Base-by-base conservation (phyloP, 2,888 invertebrate genomes). In the Aquatica leii region DNA sequence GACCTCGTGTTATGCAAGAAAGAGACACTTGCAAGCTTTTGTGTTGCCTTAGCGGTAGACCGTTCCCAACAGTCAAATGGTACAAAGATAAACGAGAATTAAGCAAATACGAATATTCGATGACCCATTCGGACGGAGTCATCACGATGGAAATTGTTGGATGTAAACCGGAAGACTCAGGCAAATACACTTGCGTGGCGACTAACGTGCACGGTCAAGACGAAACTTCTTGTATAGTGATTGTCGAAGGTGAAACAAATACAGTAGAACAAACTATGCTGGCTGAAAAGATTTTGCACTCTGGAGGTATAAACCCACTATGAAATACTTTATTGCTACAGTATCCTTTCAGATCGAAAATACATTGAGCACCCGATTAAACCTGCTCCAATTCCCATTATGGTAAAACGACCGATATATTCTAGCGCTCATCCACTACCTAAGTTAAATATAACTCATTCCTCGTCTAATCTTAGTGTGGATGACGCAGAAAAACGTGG, bases 1-100 rank as follows among this genome's bases (percentile, higher is more conserved):
- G 99, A 82, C 98, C 98, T 79, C 94, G 99, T 80, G 94, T 98
- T 75, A 98, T 99, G 90, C 99, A 99, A 85, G 82, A 88, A 76
- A 91, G 97, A 70, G 93, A 95, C 80, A 96, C 96, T 62, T 98
- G 98, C 86, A 99, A 99, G 85, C 88, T 99, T 69, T 89, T 98
- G 49, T 98, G 98, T 83, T 97, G 98, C 78, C 88, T 99, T 65
- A 93, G 93, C 76, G 98, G 98, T 68, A 94, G 94, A 79, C 99
- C 99, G 63, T 88, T 91, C 75, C 98, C 99, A 14, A 93, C 93
- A 31, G 97, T 98, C 68, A 92, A 91, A 81, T 92, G 92, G 92
- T 92, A 81, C 86, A 98, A 98, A 83, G 97, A 98, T 78, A 93
- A 91, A 69, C 88, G 90, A 50, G 98, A 98, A 82, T 85, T 99